Conservation (phyloP, 2,113 vertebrate genomes). For the Prolemur simus region DNA sequence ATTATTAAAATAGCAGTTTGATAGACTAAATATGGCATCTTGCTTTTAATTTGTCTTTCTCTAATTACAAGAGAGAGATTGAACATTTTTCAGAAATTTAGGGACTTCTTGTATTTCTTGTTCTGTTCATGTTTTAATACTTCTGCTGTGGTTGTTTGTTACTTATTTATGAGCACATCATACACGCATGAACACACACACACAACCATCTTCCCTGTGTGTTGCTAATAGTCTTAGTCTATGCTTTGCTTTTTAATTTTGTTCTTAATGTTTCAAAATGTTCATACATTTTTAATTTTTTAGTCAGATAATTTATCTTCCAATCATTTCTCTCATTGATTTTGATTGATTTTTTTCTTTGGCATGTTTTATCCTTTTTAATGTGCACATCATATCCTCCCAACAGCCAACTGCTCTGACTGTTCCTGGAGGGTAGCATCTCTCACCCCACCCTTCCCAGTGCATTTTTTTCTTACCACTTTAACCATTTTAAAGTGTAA, state of each 20-base stretch:
- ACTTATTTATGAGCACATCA: background rate
- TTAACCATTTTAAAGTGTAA: background rate
- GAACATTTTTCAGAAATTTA: background rate
- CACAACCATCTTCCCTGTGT: background rate
- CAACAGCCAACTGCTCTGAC: background rate
- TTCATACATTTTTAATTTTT: constrained; percentile 11
- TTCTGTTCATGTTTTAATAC: background rate
- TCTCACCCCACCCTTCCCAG: background rate
- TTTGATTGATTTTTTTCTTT: background rate
- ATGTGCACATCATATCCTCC: background rate
- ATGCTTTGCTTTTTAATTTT: background rate
- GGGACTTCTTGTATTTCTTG: background rate
- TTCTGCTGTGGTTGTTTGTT: background rate
- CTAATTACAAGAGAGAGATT: background rate
- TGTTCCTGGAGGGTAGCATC: background rate
- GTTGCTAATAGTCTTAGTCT: background rate
- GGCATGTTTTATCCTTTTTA: background rate
- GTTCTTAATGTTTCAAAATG: constrained; percentile 15
- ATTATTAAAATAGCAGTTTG: constrained; percentile 6
- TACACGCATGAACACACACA: background rate
- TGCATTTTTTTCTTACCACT: background rate
- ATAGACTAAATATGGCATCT: background rate
- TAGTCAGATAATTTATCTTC: background rate
- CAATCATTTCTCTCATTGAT: background rate
- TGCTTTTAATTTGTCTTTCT: constrained; percentile 21